Percentiles rank a stretch among this genome's conserved stretches.
Evolutionary conservation across 1,140 invertebrate genomes (phyloP).

Genomic region (Lepidurus packardi): DNA sequence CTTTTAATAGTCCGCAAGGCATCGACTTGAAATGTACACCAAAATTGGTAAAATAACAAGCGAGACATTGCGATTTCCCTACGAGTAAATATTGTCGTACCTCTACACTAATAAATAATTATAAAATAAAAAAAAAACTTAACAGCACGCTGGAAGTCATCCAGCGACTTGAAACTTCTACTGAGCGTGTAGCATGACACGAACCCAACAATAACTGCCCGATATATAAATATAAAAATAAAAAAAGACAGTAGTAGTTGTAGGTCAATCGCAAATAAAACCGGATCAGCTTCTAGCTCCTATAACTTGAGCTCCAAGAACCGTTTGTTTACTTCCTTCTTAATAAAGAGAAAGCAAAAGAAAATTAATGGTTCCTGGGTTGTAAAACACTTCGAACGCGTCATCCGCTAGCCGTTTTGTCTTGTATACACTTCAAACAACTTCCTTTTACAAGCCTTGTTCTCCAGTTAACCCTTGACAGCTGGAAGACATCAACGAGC

Average conservation of each 20-base stretch:
- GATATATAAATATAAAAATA: neutral
- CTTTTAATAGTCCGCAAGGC: neutral
- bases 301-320: neutral
- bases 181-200: neutral
- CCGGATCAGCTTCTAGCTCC: neutral
- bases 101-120: too few species aligned
- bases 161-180: neutral
- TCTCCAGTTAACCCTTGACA: neutral
- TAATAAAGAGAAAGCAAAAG: neutral
- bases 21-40: neutral
- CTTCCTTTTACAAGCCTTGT: slow-evolving; percentile 14
- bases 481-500: neutral
- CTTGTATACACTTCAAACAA: neutral
- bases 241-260: neutral
- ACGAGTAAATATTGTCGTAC: too few species aligned
- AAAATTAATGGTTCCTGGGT: neutral
- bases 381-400: neutral
- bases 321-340: slow-evolving; percentile 2
- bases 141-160: neutral
- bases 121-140: neutral
- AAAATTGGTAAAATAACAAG: too few species aligned
- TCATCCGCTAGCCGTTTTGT: neutral
- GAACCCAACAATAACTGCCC: neutral
- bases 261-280: neutral
- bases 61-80: too few species aligned